Conservation (phyloP, 2,113 vertebrate genomes). For the Chelonoidis abingdonii region DNA sequence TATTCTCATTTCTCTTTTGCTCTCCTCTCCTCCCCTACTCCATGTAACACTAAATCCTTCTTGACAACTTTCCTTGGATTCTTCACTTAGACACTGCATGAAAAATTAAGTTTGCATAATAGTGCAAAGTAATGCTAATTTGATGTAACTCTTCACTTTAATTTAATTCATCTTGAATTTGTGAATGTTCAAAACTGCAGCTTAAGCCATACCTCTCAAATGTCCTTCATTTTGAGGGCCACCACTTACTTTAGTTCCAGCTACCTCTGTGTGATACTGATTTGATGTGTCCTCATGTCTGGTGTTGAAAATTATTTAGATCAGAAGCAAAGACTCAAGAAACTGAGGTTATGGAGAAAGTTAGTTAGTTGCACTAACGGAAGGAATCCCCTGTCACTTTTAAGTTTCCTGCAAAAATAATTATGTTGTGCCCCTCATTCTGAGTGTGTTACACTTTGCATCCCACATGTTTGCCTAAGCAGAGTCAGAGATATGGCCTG, state of each 20-base stretch:
- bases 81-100: not conserved
- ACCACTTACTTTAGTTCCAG: slow-evolving; percentile 42
- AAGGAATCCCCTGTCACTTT: slow-evolving; percentile 57
- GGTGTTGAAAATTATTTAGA: slow-evolving; percentile 46
- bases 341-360: slow-evolving; percentile 31
- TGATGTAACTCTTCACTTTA: not conserved
- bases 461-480: slow-evolving; percentile 51
- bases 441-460: slow-evolving; percentile 57
- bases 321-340: slow-evolving; percentile 68
- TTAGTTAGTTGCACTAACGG: slow-evolving; percentile 46
- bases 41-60: slow-evolving; percentile 40
- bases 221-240: not conserved
- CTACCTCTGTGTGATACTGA: slow-evolving; percentile 47
- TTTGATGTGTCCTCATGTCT: slow-evolving; percentile 44
- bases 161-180: rapidly evolving
- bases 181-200: slow-evolving; percentile 15
- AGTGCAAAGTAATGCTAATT: not conserved
- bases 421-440: slow-evolving; percentile 55
- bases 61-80: not conserved
- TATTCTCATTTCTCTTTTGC: not conserved
- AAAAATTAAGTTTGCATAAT: not conserved
- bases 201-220: not conserved
- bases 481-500: slow-evolving; percentile 29
- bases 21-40: not conserved
- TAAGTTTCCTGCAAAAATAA: slow-evolving; percentile 62